Evolutionary conservation across 1,140 invertebrate genomes (phyloP), one percentile per base, ranked within the genome.

Genomic region (Protaetia brevitarsis): DNA sequence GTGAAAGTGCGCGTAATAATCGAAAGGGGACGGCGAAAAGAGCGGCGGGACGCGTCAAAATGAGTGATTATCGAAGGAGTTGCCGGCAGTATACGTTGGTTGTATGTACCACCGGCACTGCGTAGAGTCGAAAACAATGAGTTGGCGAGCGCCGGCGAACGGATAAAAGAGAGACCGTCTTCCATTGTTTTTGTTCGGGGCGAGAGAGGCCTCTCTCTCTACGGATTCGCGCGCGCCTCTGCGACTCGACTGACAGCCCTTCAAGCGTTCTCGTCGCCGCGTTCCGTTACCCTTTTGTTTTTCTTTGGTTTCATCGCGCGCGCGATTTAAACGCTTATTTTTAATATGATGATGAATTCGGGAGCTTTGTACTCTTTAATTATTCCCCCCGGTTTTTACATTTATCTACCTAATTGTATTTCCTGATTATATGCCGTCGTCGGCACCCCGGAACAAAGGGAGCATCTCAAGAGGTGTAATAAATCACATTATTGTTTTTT

Each of bases 311-410:
- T 68, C 76, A 70, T 74, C n/a, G n/a, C n/a, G n/a, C n/a, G n/a
- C 74, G 73, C 68, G 69, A 69, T 74, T 77, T 73, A 67, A 71
- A 72, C 76, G 74, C 74, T 76, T 73, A 77, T 77, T 78, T 78
- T 78, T 77, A 78, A 78, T 78, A n/a, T n/a, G n/a, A 75, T 78
- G 76, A 78, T 78, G 75, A 78, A 78, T 78, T 78, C 72, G n/a
- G 68, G 73, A 72, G 76, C 76, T 78, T 78, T 78, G 76, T 78
- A 76, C 67, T 70, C 72, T 75, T 76, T 77, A 78, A 78, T 77
- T 78, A 78, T 78, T 78, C 76, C n/a, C n/a, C n/a, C 70, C 72
- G 41, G 70, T 77, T 76, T 78, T 76, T 72, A 75, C 75, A 77
- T 77, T 78, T 78, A 77, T 78, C 75, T 77, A 77, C 75, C 76